A percentile compares a stretch with the other conserved stretches of the same genome.
Conservation (phyloP, 1,140 invertebrate genomes). For the Aphelenchoides fujianensis region DNA sequence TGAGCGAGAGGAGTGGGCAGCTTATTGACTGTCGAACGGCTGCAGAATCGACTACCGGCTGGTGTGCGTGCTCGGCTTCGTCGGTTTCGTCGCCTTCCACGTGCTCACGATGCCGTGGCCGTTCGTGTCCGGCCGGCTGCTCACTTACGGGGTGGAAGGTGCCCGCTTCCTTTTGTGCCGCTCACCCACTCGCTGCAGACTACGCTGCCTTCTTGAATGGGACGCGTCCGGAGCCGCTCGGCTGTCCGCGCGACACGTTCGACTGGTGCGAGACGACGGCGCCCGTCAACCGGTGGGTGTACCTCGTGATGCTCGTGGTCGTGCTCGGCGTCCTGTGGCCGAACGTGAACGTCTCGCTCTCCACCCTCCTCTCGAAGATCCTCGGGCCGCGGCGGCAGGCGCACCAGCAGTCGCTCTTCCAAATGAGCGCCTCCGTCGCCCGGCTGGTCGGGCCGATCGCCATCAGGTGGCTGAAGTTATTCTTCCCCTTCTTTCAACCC, state of each 20-base stretch:
- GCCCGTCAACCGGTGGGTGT: conserved; percentile 20
- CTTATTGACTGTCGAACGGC: too few species aligned
- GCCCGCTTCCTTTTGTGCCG: neutral
- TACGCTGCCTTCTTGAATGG: neutral
- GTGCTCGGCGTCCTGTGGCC: conserved; percentile 29
- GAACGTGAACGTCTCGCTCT: conserved; percentile 40
- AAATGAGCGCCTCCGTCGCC: conserved; percentile 39
- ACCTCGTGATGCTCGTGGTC: neutral
- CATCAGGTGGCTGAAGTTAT: conserved; percentile 29
- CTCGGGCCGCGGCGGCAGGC: conserved; percentile 37
- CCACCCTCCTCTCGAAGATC: conserved; percentile 49
- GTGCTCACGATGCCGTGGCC: conserved; percentile 41
- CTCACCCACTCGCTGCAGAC: neutral
- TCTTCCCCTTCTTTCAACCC: too few species aligned
- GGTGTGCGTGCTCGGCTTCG: conserved; percentile 30
- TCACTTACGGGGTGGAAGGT: conserved; percentile 18
- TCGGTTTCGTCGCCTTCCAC: conserved; percentile 32
- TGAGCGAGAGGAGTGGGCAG: neutral
- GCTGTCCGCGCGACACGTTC: conserved; percentile 12
- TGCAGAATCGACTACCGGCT: conserved; percentile 28
- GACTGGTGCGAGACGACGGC: conserved; percentile 12
- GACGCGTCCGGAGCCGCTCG: neutral
- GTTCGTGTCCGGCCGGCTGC: conserved; percentile 30
- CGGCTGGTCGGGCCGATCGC: conserved; percentile 47
- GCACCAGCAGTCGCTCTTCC: conserved; percentile 44